Evolutionary conservation across 2,113 vertebrate species (phyloP).

Genomic region (Oophaga pumilio): DNA sequence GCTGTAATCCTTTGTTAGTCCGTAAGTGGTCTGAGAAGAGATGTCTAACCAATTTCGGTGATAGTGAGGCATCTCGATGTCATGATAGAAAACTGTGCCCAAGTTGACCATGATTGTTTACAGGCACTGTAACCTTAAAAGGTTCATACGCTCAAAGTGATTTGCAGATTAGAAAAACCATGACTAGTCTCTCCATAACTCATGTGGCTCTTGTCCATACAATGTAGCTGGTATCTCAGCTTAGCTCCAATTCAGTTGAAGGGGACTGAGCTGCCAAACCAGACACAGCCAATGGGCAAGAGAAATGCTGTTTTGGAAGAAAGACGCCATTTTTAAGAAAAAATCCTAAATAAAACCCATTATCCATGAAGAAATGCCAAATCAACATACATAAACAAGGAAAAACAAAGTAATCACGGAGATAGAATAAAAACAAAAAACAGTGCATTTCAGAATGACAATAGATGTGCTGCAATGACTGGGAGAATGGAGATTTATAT

Average conservation of each 20-base stretch:
- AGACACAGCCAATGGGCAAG: background rate
- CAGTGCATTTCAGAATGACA: conserved; percentile 48
- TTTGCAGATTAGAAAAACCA: background rate
- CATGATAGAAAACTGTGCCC: no score
- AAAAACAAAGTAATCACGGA: background rate
- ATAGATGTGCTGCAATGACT: background rate
- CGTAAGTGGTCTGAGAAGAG: no score
- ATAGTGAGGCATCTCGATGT: no score
- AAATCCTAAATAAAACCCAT: background rate
- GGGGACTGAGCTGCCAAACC: background rate
- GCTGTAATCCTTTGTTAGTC: no score
- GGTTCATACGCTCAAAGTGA: no score
- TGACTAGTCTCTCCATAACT: background rate
- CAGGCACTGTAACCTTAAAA: no score
- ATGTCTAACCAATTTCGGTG: no score
- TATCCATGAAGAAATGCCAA: background rate
- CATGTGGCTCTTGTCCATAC: background rate
- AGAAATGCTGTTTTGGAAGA: background rate
- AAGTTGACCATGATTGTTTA: no score
- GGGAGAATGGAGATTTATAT: conserved; percentile 13
- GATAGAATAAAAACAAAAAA: background rate
- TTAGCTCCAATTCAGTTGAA: background rate
- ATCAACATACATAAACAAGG: background rate
- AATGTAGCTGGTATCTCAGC: background rate
- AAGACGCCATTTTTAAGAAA: background rate